These are phyloP conservation scores for Lineus longissimus DNA, from an alignment of 1,140 invertebrate species.

Conservation along the genomic window DNA sequence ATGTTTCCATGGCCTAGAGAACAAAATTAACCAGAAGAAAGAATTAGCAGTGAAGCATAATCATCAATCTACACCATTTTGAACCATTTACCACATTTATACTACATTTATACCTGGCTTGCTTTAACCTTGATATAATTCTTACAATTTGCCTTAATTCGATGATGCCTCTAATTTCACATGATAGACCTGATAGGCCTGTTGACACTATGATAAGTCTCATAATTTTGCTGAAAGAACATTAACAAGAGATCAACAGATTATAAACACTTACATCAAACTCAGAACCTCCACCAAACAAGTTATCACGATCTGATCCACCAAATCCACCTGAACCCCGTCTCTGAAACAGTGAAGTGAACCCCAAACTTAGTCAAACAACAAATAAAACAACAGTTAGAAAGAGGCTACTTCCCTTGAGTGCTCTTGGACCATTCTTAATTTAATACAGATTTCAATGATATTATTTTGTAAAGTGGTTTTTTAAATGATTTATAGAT, in stretches of 20 bases:
- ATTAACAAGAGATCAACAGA: no score
- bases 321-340: background rate
- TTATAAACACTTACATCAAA: background rate
- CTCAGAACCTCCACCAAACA: background rate
- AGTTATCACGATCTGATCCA: background rate
- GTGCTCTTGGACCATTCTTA: no score
- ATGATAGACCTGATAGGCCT: no score
- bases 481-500: no score
- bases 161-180: no score
- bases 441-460: no score
- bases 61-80: background rate
- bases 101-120: background rate
- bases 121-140: background rate
- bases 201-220: no score
- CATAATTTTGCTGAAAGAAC: no score
- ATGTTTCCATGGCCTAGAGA: slow-evolving; percentile 39
- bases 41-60: background rate
- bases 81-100: background rate
- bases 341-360: background rate
- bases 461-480: no score
- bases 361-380: background rate
- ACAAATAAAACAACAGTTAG: no score
- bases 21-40: slow-evolving; percentile 8
- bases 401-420: no score
- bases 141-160: no score